These are phyloP conservation scores for Trachelus troglodyta DNA, from an alignment of 2,888 invertebrate genomes.

Conservation along the genomic window DNA sequence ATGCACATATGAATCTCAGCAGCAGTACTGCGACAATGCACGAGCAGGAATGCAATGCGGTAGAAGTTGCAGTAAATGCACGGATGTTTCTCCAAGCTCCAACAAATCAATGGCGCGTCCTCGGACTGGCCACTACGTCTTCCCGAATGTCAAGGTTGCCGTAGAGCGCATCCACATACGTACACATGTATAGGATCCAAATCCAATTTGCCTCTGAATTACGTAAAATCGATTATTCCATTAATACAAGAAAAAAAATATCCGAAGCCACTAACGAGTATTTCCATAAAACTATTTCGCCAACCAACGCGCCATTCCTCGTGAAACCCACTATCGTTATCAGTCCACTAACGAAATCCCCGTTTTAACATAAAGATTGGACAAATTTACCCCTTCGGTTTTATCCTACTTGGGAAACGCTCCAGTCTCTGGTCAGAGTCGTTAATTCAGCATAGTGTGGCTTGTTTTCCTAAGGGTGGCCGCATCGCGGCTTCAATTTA, in stretches of 20 bases:
- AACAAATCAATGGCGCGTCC: conserved; percentile 38
- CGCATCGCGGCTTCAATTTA: background rate
- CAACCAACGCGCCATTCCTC: too few species aligned
- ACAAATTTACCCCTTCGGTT: background rate
- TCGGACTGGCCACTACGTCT: conserved; percentile 15
- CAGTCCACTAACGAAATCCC: background rate
- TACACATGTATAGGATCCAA: background rate
- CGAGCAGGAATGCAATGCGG: conserved; percentile 36
- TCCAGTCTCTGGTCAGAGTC: background rate
- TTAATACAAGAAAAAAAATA: background rate
- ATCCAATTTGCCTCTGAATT: background rate
- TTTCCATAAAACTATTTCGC: background rate
- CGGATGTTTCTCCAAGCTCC: conserved; percentile 29
- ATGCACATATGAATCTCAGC: background rate
- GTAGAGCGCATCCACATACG: conserved; percentile 6
- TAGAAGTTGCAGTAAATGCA: conserved; percentile 40
- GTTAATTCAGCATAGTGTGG: background rate
- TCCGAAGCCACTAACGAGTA: background rate
- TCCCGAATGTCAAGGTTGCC: conserved; percentile 42
- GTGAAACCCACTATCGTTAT: too few species aligned
- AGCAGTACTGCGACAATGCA: background rate
- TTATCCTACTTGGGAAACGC: background rate
- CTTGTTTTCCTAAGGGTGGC: background rate
- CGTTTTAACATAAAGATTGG: background rate
- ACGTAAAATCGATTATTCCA: background rate